Percentiles rank a stretch among this genome's conserved stretches.
These are phyloP conservation scores for Nemurella pictetii DNA, from an alignment of 2,888 invertebrate species.

Conservation along the genomic window DNA sequence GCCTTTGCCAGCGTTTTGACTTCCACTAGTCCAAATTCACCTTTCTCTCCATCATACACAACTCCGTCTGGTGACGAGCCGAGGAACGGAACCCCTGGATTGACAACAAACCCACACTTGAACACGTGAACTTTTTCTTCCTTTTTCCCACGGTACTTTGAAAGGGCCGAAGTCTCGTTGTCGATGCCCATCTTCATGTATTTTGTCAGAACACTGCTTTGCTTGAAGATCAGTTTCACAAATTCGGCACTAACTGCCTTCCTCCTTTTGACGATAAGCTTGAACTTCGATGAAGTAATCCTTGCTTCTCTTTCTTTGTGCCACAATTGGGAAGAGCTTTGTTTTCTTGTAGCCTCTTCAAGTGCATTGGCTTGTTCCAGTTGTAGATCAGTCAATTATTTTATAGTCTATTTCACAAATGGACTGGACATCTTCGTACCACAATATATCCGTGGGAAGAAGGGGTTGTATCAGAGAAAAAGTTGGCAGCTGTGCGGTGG, in stretches of 20 bases:
- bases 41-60: slow-evolving; percentile 8
- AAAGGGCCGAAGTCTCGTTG: not conserved
- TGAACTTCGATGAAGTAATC: slow-evolving; percentile 7
- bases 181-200: not conserved
- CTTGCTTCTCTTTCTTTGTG: not conserved
- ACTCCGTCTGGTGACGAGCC: slow-evolving; percentile 37
- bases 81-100: slow-evolving; percentile 32
- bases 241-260: not conserved
- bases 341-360: not conserved
- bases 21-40: not conserved
- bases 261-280: not conserved
- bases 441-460: not conserved
- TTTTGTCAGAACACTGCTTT: not conserved
- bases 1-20: slow-evolving; percentile 10
- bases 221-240: not conserved
- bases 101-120: slow-evolving; percentile 13
- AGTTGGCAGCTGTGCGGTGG: not conserved
- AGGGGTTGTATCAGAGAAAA: not conserved
- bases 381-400: not conserved
- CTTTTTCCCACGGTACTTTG: not conserved
- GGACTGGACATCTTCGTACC: too few relatives aligned
- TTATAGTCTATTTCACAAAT: too few relatives aligned
- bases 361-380: not conserved
- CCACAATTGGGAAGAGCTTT: not conserved
- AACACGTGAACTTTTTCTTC: not conserved